Evolutionary conservation across 2,797 vertebrate genomes (phyloP).

Genomic region (Eulemur coronatus): DNA sequence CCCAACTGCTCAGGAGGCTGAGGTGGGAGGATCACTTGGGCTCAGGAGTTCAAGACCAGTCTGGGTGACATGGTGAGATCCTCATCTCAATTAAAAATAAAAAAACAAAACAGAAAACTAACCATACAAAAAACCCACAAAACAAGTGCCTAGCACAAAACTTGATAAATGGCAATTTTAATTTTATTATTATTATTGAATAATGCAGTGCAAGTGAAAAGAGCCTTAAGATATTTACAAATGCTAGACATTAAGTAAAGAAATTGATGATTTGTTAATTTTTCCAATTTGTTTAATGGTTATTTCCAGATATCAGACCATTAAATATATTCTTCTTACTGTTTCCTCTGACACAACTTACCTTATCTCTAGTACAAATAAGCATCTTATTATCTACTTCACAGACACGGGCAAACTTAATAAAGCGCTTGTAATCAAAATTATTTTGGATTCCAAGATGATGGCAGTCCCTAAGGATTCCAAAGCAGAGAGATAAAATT

Average conservation of each 20-base stretch:
- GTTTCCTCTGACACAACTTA: constrained; percentile 69
- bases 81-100: background rate
- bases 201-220: constrained; percentile 21
- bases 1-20: background rate
- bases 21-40: background rate
- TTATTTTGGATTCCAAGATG: constrained; percentile 97
- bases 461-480: constrained; percentile 91
- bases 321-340: background rate
- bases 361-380: constrained; percentile 97
- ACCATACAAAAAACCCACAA: background rate
- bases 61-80: background rate
- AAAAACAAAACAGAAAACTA: background rate
- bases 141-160: background rate
- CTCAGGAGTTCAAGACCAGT: background rate
- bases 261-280: background rate
- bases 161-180: background rate
- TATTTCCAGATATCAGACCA: constrained; percentile 13
- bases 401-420: constrained; percentile 95
- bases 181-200: constrained; percentile 1
- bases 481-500: constrained; percentile 57
- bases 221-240: background rate
- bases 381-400: constrained; percentile 87
- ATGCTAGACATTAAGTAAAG: background rate
- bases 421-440: constrained; percentile 93
- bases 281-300: background rate